Evolutionary conservation across 2,797 vertebrate genomes (phyloP).

Genomic region (Micrastur ruficollis): DNA sequence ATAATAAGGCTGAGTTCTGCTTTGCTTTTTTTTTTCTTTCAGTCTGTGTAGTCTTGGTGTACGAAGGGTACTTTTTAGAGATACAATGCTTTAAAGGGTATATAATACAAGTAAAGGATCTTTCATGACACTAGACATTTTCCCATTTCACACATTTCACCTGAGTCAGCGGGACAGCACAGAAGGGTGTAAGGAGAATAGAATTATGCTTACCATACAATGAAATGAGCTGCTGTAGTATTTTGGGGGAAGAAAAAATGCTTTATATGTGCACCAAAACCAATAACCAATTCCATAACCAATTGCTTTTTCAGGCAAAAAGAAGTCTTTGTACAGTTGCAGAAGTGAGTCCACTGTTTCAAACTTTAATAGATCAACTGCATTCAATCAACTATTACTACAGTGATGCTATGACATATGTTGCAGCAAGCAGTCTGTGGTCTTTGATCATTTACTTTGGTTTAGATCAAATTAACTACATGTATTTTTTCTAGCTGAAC

Average conservation of each 20-base stretch:
- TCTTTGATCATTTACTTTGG: not conserved
- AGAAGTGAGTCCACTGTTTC: not conserved
- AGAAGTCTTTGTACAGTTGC: not conserved
- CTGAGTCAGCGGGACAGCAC: not conserved
- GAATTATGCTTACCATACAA: not conserved
- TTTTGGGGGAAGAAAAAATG: not conserved
- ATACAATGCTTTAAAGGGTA: not conserved
- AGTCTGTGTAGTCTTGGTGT: not conserved
- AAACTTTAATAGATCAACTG: not conserved
- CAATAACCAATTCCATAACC: not conserved
- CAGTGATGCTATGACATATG: not conserved
- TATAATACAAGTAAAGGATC: not conserved
- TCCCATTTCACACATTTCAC: not conserved
- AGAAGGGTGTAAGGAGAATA: not conserved
- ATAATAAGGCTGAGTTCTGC: not conserved
- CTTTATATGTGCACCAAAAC: not conserved
- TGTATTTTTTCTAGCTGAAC: not conserved
- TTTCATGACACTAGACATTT: not conserved
- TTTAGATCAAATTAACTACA: not conserved
- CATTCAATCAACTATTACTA: not conserved
- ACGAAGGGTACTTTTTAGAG: not conserved
- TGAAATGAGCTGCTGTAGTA: not conserved
- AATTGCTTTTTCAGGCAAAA: not conserved
- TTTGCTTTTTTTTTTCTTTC: not conserved
- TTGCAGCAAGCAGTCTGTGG: not conserved